phyloP scores from a whole-genome alignment of 2,113 vertebrate species.

The Falcunculus frontatus region DNA sequence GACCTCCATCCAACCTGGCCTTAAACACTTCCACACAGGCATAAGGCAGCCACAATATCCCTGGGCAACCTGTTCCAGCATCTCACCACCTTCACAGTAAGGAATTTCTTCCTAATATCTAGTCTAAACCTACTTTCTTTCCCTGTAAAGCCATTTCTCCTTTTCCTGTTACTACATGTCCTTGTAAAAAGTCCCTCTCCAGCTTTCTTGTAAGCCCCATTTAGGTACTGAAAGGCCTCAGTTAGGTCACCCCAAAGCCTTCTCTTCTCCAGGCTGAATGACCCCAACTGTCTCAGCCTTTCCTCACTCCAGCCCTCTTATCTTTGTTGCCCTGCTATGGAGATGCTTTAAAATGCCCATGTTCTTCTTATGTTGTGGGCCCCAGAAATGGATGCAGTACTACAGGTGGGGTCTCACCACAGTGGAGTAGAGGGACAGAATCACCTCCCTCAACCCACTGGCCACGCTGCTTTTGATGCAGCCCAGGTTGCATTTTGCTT shows the following conservation, averaged over 20 bases:
- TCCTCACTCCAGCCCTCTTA: background rate
- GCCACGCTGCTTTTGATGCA: background rate
- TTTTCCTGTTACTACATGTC: background rate
- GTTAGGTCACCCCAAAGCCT: background rate
- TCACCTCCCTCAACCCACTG: too few species aligned
- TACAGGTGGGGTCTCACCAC: too few species aligned
- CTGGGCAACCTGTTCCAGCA: background rate
- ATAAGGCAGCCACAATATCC: background rate
- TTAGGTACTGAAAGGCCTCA: background rate
- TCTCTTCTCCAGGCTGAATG: background rate
- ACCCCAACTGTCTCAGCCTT: background rate
- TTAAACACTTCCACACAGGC: background rate
- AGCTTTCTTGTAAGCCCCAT: background rate
- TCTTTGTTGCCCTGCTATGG: background rate
- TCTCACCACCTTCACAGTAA: background rate
- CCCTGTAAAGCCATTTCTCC: background rate
- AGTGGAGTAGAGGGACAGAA: background rate
- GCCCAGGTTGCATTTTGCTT: background rate
- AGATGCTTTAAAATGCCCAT: background rate
- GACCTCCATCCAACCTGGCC: background rate
- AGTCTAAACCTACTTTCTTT: background rate
- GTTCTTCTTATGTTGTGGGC: background rate
- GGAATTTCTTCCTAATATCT: background rate
- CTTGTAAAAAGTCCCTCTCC: background rate
- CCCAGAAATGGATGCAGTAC: background rate